A percentile compares a stretch with the other conserved stretches of the same genome.
Conservation (phyloP, 2,797 vertebrate species). For the Saxicola maurus region DNA sequence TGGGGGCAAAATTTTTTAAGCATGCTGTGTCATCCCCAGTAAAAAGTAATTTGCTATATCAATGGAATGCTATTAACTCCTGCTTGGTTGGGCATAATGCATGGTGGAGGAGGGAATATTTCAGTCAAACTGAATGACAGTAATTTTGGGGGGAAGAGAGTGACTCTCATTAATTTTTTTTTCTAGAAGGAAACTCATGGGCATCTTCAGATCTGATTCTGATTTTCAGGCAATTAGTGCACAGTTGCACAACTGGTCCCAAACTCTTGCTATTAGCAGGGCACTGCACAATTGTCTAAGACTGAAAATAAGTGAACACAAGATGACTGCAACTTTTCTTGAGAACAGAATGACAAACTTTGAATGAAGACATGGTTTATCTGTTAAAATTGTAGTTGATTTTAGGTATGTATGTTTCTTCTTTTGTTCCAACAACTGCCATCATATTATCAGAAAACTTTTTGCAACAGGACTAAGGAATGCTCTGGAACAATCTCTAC, state of each 20-base stretch:
- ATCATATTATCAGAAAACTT: not conserved
- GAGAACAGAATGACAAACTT: not conserved
- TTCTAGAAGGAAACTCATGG: not conserved
- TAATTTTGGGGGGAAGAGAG: not conserved
- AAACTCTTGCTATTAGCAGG: not conserved
- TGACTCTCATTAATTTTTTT: not conserved
- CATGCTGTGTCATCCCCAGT: slow-evolving; percentile 30
- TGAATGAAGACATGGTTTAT: not conserved
- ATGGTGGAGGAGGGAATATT: not conserved
- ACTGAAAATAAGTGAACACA: not conserved
- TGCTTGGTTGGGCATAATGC: not conserved
- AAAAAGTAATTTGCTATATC: not conserved
- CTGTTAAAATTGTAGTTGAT: not conserved
- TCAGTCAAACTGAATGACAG: slow-evolving; percentile 1
- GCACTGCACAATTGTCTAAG: not conserved
- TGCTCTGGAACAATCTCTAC: not conserved
- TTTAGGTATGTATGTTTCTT: not conserved
- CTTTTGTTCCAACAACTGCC: not conserved
- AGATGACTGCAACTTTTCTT: not conserved
- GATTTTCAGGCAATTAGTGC: not conserved
- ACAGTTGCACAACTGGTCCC: not conserved
- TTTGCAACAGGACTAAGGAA: not conserved
- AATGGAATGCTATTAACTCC: slow-evolving; percentile 23
- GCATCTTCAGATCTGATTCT: not conserved
- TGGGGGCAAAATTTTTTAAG: not conserved